Percentiles rank a stretch among this genome's conserved stretches.
Conservation (phyloP, 2,888 invertebrate genomes). For the Mesopsocus fuscifrons region DNA sequence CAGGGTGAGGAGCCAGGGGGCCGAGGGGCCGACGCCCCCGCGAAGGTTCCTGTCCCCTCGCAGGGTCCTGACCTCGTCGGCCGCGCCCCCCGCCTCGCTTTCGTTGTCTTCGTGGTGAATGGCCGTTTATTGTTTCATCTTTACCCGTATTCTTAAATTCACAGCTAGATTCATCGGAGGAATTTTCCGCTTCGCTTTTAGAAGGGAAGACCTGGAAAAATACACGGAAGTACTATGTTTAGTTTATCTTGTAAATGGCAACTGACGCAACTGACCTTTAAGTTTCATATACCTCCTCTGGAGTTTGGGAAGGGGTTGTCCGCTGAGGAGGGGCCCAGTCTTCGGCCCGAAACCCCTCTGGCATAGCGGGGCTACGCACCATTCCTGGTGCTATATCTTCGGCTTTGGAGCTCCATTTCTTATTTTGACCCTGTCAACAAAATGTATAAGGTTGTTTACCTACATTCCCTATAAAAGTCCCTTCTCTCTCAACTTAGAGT, state of each 20-base stretch:
- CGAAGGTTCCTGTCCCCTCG: not conserved
- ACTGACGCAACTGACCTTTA: too few relatives aligned
- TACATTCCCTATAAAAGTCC: too few relatives aligned
- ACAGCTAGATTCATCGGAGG: constrained; percentile 9
- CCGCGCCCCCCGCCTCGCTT: constrained; percentile 13
- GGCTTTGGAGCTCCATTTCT: constrained; percentile 6
- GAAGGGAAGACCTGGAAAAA: not conserved
- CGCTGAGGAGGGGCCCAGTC: constrained; percentile 20
- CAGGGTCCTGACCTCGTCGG: constrained; percentile 10
- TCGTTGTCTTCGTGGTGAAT: constrained; percentile 14
- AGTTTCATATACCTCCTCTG: constrained; percentile 17
- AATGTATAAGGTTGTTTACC: not conserved
- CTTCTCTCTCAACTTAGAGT: too few relatives aligned
- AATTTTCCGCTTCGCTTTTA: constrained; percentile 4
- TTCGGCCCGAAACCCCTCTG: constrained; percentile 22
- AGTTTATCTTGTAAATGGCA: too few relatives aligned
- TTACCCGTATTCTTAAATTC: constrained; percentile 9
- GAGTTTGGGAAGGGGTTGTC: constrained; percentile 18
- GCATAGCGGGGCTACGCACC: constrained; percentile 24
- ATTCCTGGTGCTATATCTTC: constrained; percentile 20
- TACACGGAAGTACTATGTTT: not conserved
- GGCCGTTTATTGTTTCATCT: constrained; percentile 10
- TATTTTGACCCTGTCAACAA: constrained; percentile 1
- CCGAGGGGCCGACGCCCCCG: constrained; percentile 5
- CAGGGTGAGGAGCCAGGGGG: constrained; percentile 4